phyloP scores from a whole-genome alignment of 1,140 invertebrate species.

The Lordiphosa mommai region DNA sequence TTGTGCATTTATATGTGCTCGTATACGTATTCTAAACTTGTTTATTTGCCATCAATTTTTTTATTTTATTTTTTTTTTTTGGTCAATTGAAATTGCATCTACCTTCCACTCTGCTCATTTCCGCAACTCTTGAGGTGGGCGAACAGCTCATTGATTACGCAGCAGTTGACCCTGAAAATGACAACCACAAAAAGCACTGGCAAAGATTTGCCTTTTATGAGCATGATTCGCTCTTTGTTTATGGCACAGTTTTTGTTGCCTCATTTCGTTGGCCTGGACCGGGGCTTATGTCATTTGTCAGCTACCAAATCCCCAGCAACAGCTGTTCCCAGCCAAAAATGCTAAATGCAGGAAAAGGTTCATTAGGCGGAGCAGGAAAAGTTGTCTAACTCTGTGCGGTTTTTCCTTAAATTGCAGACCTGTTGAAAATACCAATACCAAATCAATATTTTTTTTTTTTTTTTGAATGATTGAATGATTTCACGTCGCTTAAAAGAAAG shows the following conservation, averaged over 20 bases:
- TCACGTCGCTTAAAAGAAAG: no score
- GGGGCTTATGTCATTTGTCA: conserved; percentile 63
- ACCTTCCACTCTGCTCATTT: conserved; percentile 29
- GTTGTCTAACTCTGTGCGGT: not conserved
- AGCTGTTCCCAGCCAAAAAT: conserved; percentile 19
- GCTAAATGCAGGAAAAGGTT: conserved; percentile 36
- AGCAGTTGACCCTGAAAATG: conserved; percentile 66
- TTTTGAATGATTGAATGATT: no score
- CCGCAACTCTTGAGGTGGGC: conserved; percentile 26
- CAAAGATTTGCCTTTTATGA: conserved; percentile 57
- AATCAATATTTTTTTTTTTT: conserved; percentile 17
- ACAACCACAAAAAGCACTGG: conserved; percentile 21
- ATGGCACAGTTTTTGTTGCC: conserved; percentile 11
- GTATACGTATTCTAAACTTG: conserved; percentile 23
- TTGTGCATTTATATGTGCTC: conserved; percentile 13
- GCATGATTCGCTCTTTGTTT: conserved; percentile 51
- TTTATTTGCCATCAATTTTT: conserved; percentile 39
- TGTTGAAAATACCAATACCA: conserved; percentile 42
- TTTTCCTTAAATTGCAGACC: conserved; percentile 27
- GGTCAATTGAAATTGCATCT: conserved; percentile 32
- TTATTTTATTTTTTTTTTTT: conserved; percentile 22
- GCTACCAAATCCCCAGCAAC: conserved; percentile 16
- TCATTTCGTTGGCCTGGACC: conserved; percentile 18
- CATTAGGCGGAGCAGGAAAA: conserved; percentile 28
- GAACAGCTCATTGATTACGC: conserved; percentile 29